A percentile compares a stretch with the other conserved stretches of the same genome.
phyloP scores from a whole-genome alignment of 2,113 vertebrate species.

The Hirundichthys speculiger region DNA sequence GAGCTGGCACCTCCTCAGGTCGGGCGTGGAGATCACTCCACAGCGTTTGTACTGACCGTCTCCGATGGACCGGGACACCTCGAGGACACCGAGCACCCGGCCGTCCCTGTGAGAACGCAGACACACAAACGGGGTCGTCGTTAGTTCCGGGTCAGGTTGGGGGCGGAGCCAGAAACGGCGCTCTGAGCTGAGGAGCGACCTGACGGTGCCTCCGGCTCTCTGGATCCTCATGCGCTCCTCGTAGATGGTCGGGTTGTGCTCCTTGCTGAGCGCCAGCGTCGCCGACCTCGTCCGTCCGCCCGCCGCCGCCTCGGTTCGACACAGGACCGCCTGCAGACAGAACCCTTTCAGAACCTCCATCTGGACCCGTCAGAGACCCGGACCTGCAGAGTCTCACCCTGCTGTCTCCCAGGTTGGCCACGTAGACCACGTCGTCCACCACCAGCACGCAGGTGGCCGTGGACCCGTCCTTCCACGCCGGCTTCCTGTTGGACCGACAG shows the following conservation, averaged over 20 bases:
- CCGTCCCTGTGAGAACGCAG: conserved; percentile 82
- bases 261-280: conserved; percentile 91
- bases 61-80: conserved; percentile 96
- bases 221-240: conserved; percentile 98
- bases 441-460: conserved; percentile 94
- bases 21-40: conserved; percentile 92
- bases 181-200: conserved; percentile 59
- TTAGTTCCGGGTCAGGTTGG: background rate
- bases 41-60: conserved; percentile 97
- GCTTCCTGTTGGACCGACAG: conserved; percentile 84
- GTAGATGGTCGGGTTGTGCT: conserved; percentile 96
- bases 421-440: conserved; percentile 89
- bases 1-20: conserved; percentile 91
- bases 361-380: background rate
- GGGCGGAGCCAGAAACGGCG: too few species aligned
- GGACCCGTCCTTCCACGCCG: conserved; percentile 96
- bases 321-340: conserved; percentile 87
- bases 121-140: background rate
- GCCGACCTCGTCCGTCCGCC: conserved; percentile 79
- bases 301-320: conserved; percentile 80
- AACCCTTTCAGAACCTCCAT: background rate
- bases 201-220: conserved; percentile 93
- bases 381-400: conserved; percentile 72
- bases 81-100: conserved; percentile 91
- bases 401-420: conserved; percentile 97